Evolutionary conservation across 2,113 vertebrate species (phyloP), one percentile per base, ranked within the genome.

Genomic region (Daubentonia madagascariensis): DNA sequence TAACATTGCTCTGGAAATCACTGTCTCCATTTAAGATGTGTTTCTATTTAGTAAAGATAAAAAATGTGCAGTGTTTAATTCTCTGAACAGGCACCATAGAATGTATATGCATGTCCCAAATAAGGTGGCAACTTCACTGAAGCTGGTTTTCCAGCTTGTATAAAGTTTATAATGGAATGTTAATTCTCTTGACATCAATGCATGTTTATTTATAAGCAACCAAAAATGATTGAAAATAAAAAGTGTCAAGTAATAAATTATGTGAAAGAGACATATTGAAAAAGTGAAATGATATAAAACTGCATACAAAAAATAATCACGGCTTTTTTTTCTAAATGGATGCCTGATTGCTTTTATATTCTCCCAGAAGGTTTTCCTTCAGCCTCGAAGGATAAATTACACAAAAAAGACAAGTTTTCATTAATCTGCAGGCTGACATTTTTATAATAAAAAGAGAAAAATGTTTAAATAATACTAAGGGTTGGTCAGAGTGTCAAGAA

Each of bases 121-220:
- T 73, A 98, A 97, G 79, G 83, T 72, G 92, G 87, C 97, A 35
- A 87, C 85, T 90, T 78, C 75, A 84, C 48, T 3, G 37, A 85
- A 97, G 94, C 48, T 45, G n/a, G 75, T 35, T 97, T 97, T 98
- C 96, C 84, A 96, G 91, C 37, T 57, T 92, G 8, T 81, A 20
- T 95, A 93, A 97, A 97, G 90, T 98, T 98, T 98, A 98, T 98
- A 98, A 97, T 63, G 48, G 70, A 61, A 92, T 98, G 76, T 76
- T 97, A 98, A 98, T 98, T 98, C 94, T 94, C 88, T 97, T 98
- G 94, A 78, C 94, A 96, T 98, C 98, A 98, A 98, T 86, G 94
- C 96, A 97, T 97, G 76, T 97, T 97, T 98, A 98, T 98, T 98
- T 98, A 97, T 97, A 98, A 98, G 97, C 80, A 98, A 97, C 61